Evolutionary conservation across 2,113 vertebrate genomes (phyloP).

Genomic region (Corydoras maculifer): DNA sequence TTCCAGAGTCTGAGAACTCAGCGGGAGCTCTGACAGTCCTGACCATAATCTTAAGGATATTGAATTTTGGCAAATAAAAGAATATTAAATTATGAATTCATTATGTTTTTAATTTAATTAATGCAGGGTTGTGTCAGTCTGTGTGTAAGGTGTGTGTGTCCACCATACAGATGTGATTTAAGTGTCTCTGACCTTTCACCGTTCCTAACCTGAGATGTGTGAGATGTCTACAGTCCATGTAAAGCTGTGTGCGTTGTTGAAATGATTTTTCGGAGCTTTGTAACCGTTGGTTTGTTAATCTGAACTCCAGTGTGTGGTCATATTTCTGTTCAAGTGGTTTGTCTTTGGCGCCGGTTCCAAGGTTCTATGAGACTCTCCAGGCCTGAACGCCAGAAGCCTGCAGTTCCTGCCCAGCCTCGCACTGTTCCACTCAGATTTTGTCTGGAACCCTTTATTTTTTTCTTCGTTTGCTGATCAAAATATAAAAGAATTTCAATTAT

Average conservation of each 20-base stretch:
- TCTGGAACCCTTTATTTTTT: constrained; percentile 26
- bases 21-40: too few relatives aligned
- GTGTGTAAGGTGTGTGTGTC: constrained; percentile 11
- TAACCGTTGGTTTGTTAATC: too few relatives aligned
- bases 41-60: too few relatives aligned
- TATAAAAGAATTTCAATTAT: constrained; percentile 8
- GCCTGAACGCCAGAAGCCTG: constrained; percentile 23
- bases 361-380: constrained; percentile 36
- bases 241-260: constrained; percentile 7
- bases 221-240: constrained; percentile 23
- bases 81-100: too few relatives aligned
- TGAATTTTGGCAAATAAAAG: too few relatives aligned
- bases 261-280: neutral
- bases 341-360: constrained; percentile 21
- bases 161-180: constrained; percentile 38
- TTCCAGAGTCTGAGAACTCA: too few relatives aligned
- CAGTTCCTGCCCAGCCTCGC: constrained; percentile 19
- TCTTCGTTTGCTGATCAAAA: constrained; percentile 22
- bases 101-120: too few relatives aligned
- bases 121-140: neutral
- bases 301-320: constrained; percentile 13
- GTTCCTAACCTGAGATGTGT: constrained; percentile 27
- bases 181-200: constrained; percentile 30
- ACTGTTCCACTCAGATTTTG: constrained; percentile 6
- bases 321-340: constrained; percentile 27